Evolutionary conservation across 2,113 vertebrate genomes (phyloP).

Genomic region (Cephalopholis sonnerati): DNA sequence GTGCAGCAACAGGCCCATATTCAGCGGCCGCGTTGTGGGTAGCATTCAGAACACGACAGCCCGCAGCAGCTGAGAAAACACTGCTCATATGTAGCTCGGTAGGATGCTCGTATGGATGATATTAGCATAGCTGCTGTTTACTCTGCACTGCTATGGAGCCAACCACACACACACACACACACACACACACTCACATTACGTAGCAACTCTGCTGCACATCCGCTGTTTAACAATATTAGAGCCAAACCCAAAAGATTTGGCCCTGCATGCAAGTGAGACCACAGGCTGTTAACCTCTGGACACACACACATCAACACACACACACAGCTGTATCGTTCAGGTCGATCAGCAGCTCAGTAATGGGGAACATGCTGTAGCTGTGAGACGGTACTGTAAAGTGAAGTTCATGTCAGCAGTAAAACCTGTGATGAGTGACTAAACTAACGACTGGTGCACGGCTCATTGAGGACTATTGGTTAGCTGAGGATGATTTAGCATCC

Average conservation of each 20-base stretch:
- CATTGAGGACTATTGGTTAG: background rate
- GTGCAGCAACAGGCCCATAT: constrained; percentile 48
- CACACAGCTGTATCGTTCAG: constrained; percentile 33
- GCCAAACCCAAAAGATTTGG: constrained; percentile 75
- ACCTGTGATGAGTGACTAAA: constrained; percentile 28
- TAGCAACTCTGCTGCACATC: constrained; percentile 57
- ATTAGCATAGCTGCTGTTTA: constrained; percentile 79
- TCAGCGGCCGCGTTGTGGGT: constrained; percentile 54
- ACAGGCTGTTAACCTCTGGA: constrained; percentile 68
- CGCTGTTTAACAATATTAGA: constrained; percentile 64
- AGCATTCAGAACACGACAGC: constrained; percentile 46
- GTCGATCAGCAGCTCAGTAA: constrained; percentile 46
- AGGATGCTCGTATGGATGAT: constrained; percentile 60
- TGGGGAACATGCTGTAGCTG: constrained; percentile 40
- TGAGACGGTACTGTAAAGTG: constrained; percentile 34
- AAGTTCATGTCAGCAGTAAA: constrained; percentile 37
- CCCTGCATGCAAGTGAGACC: constrained; percentile 50
- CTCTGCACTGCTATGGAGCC: constrained; percentile 65
- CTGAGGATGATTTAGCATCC: constrained; percentile 7
- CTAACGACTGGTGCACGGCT: constrained; percentile 1
- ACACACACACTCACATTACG: constrained; percentile 28
- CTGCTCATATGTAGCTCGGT: constrained; percentile 60
- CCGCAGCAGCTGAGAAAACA: constrained; percentile 80
- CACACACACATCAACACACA: constrained; percentile 29
- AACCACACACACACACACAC: constrained; percentile 52